These are phyloP conservation scores for Parnassius mnemosyne DNA, from an alignment of 2,888 invertebrate species.

Conservation along the genomic window DNA sequence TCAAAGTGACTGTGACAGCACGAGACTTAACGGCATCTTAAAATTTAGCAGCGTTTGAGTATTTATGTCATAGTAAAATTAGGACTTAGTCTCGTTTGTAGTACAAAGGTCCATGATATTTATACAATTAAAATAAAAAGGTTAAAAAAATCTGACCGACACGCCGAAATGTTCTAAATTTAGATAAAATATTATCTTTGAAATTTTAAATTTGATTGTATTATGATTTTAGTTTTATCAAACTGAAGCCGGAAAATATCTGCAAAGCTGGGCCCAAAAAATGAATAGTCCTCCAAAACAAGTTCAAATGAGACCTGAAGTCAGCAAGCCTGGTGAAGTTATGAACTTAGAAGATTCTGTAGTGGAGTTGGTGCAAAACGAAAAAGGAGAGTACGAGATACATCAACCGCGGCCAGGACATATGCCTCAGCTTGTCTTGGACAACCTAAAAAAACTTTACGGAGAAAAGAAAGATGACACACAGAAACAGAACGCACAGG, in stretches of 20 bases:
- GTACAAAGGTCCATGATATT: background rate
- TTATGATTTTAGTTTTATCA: conserved; percentile 58
- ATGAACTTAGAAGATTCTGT: conserved; percentile 67
- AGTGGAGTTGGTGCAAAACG: conserved; percentile 64
- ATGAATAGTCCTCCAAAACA: conserved; percentile 59
- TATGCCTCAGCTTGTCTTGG: conserved; percentile 59
- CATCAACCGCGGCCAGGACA: conserved; percentile 66
- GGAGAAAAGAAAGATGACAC: conserved; percentile 61
- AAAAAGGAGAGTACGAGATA: conserved; percentile 66
- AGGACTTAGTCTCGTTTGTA: too few species aligned
- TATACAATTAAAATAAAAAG: background rate
- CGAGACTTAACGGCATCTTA: too few species aligned
- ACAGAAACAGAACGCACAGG: conserved; percentile 40
- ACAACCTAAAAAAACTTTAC: conserved; percentile 56
- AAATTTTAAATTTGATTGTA: too few species aligned
- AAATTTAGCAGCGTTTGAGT: too few species aligned
- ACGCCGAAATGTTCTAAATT: conserved; percentile 2
- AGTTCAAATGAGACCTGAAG: conserved; percentile 31
- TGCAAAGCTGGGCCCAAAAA: conserved; percentile 82
- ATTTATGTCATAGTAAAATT: too few species aligned
- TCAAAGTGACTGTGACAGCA: too few species aligned
- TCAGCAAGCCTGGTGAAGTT: conserved; percentile 47
- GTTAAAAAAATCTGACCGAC: background rate
- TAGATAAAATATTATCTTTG: too few species aligned
- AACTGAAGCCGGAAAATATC: conserved; percentile 76